phyloP scores from a whole-genome alignment of 1,140 invertebrate species.

The Centruroides sculpturatus region DNA sequence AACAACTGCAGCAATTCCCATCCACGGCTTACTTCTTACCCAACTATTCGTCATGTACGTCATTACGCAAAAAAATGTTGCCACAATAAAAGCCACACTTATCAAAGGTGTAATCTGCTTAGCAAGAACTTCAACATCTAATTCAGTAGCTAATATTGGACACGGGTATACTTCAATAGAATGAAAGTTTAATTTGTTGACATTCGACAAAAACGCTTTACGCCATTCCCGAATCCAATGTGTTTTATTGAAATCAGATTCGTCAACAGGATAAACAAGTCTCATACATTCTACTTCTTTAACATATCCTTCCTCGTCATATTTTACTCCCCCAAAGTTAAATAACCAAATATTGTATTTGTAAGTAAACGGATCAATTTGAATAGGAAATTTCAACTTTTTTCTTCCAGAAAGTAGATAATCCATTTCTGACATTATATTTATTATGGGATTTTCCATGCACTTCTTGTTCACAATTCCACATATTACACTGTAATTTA shows the following conservation, averaged over 20 bases:
- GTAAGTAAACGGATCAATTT: constrained; percentile 68
- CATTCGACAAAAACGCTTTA: constrained; percentile 55
- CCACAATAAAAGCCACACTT: constrained; percentile 59
- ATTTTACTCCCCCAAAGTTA: constrained; percentile 62
- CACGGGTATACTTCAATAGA: constrained; percentile 67
- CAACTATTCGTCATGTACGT: constrained; percentile 64
- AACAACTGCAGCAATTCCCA: constrained; percentile 78
- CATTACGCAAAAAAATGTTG: constrained; percentile 44
- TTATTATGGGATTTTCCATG: constrained; percentile 49
- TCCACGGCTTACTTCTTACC: constrained; percentile 73
- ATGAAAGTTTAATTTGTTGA: constrained; percentile 59
- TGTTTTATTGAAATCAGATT: constrained; percentile 55
- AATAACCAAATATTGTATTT: constrained; percentile 66
- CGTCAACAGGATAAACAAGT: constrained; percentile 68
- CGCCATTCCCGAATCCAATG: constrained; percentile 65
- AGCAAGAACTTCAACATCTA: constrained; percentile 76
- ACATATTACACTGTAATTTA: constrained; percentile 55
- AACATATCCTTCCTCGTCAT: constrained; percentile 53
- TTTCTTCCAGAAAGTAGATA: constrained; percentile 56
- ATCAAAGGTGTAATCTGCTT: constrained; percentile 74
- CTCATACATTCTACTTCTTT: constrained; percentile 62
- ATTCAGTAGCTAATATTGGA: constrained; percentile 66
- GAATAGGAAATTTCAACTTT: constrained; percentile 69
- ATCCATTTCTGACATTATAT: constrained; percentile 62
- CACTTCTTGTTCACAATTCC: constrained; percentile 65